phyloP scores from a whole-genome alignment of 2,888 invertebrate species.

The Trachelus iudaicus region DNA sequence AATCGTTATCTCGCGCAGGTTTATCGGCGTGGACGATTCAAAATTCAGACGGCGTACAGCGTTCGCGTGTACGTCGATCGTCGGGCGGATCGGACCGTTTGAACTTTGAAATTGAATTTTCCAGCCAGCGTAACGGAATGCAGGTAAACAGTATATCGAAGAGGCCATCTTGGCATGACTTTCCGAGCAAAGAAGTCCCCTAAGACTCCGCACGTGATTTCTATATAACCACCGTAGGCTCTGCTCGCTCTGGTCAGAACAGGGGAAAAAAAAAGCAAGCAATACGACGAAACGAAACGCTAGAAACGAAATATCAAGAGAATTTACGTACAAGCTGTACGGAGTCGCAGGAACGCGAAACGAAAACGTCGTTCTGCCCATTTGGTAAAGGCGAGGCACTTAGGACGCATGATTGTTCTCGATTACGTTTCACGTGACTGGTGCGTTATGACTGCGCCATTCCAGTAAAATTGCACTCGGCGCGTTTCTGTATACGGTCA shows the following conservation, averaged over 20 bases:
- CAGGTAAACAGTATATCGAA: neutral
- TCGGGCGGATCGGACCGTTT: neutral
- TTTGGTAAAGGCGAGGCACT: neutral
- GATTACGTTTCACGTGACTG: neutral
- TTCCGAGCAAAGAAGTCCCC: neutral
- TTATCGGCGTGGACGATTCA: neutral
- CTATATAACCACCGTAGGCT: neutral
- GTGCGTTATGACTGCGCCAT: neutral
- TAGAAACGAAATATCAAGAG: neutral
- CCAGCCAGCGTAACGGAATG: neutral
- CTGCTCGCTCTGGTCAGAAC: neutral
- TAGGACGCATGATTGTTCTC: neutral
- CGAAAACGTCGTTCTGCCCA: neutral
- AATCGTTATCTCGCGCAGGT: neutral
- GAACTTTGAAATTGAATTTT: neutral
- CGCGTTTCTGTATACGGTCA: neutral
- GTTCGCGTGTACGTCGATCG: neutral
- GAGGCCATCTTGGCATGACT: neutral
- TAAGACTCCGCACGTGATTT: neutral
- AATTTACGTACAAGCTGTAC: neutral
- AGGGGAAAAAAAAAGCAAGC: neutral
- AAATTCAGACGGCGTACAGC: neutral
- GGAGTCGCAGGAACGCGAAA: neutral
- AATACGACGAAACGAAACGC: neutral
- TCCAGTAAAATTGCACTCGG: neutral